phyloP scores from a whole-genome alignment of 2,113 vertebrate species.

The Pelecanus crispus region DNA sequence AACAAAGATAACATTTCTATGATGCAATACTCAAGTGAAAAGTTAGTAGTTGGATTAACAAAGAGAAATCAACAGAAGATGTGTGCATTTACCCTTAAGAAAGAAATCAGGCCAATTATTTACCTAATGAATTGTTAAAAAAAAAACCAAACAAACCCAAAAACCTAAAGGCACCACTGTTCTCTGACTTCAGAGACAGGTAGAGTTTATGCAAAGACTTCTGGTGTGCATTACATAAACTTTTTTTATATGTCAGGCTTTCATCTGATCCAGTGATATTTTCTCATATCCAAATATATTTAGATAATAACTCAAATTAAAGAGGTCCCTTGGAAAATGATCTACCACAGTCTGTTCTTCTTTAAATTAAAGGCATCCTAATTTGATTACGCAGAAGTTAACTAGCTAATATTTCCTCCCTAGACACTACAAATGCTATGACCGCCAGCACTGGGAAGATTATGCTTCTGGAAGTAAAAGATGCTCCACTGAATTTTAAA shows the following conservation, averaged over 20 bases:
- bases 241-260: not conserved
- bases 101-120: not conserved
- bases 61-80: not conserved
- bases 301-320: not conserved
- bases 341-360: not conserved
- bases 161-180: not conserved
- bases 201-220: not conserved
- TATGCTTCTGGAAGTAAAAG: not conserved
- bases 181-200: not conserved
- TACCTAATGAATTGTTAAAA: not conserved
- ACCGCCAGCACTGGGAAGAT: not conserved
- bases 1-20: not conserved
- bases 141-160: too few relatives aligned
- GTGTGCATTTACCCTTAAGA: not conserved
- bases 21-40: not conserved
- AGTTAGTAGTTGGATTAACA: not conserved
- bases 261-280: not conserved
- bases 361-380: not conserved
- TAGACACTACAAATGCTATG: not conserved
- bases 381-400: not conserved
- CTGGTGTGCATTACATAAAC: not conserved
- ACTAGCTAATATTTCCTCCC: not conserved
- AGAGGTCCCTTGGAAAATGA: not conserved
- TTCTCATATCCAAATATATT: not conserved
- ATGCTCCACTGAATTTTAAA: not conserved